Conservation (phyloP, 2,113 vertebrate species). For the Gracilinanus agilis region DNA sequence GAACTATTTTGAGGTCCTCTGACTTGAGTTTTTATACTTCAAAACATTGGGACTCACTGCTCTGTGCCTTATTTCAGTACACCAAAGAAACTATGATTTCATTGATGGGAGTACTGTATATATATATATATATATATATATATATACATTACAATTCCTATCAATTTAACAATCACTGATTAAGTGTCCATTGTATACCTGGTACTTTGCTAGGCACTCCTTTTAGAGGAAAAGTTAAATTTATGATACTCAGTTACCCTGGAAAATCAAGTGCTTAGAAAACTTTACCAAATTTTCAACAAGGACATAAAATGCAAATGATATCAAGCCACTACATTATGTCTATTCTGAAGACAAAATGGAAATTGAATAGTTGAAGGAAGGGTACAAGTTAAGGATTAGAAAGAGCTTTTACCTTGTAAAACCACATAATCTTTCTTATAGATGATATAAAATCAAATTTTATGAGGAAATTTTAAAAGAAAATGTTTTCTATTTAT, state of each 20-base stretch:
- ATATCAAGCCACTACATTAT: background rate
- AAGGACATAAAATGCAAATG: background rate
- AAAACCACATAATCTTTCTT: background rate
- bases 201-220: background rate
- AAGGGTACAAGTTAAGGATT: background rate
- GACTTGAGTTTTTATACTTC: background rate
- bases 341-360: background rate
- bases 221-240: background rate
- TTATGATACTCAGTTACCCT: background rate
- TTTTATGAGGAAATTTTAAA: background rate
- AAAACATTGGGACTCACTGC: background rate
- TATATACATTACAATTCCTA: background rate
- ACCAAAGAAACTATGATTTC: background rate
- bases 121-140: background rate
- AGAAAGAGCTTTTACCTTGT: background rate
- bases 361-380: background rate
- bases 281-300: background rate
- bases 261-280: background rate
- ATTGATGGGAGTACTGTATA: background rate
- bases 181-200: background rate
- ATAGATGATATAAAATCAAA: background rate
- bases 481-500: background rate
- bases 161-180: background rate
- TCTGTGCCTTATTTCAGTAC: background rate
- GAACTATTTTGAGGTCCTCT: background rate